These are phyloP conservation scores for Scelioninae gen. 1 DNA, from an alignment of 2,888 invertebrate genomes.

Conservation along the genomic window DNA sequence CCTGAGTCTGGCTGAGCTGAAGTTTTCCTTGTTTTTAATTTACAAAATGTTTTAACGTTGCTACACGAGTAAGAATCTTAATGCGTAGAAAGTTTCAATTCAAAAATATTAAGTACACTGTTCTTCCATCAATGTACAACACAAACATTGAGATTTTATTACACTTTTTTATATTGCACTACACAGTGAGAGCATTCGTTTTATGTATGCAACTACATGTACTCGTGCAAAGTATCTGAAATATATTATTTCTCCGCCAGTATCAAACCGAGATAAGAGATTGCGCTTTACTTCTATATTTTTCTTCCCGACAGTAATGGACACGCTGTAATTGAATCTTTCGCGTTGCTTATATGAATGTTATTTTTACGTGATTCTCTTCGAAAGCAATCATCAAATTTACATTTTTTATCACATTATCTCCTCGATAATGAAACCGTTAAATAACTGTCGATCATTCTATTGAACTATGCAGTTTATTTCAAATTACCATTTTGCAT, in stretches of 20 bases:
- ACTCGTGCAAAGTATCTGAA: conserved; percentile 31
- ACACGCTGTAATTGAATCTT: conserved; percentile 51
- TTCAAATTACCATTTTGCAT: too few species aligned
- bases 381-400: conserved; percentile 4
- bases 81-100: not conserved
- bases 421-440: too few species aligned
- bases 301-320: conserved; percentile 46
- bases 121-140: conserved; percentile 6
- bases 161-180: conserved; percentile 21
- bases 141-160: conserved; percentile 23
- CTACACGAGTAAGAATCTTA: not conserved
- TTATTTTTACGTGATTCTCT: conserved; percentile 37
- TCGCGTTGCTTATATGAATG: conserved; percentile 14
- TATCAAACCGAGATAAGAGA: conserved; percentile 50
- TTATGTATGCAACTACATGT: conserved; percentile 33
- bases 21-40: too few species aligned
- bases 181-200: conserved; percentile 16
- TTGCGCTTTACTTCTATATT: conserved; percentile 32
- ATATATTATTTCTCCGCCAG: conserved; percentile 38
- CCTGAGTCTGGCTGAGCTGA: too few species aligned
- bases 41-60: not conserved
- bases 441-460: too few species aligned
- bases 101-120: conserved; percentile 16
- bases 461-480: too few species aligned
- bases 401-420: conserved; percentile 7